Percentiles rank a stretch among this genome's conserved stretches.
Evolutionary conservation across 2,797 vertebrate genomes (phyloP).

Genomic region (Enteromius mattozi): DNA sequence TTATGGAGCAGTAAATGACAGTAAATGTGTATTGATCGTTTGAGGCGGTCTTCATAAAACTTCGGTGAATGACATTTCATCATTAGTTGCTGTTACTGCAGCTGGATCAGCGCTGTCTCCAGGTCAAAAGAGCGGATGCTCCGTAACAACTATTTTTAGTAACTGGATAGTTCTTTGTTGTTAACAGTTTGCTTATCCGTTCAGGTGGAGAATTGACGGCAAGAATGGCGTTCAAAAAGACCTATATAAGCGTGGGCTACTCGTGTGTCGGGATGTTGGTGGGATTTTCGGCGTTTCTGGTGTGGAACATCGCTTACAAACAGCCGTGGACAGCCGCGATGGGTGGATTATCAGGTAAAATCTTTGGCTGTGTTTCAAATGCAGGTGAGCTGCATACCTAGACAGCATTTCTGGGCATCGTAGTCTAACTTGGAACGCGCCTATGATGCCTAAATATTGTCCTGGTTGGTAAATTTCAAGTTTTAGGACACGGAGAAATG

Average conservation of each 20-base stretch:
- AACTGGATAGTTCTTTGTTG: conserved; percentile 8
- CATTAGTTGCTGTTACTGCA: conserved; percentile 1
- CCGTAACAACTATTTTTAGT: conserved; percentile 17
- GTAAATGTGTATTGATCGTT: background rate
- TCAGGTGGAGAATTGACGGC: background rate
- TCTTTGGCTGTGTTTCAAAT: background rate
- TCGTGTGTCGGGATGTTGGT: conserved; percentile 79
- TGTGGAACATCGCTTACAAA: conserved; percentile 85
- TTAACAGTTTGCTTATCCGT: background rate
- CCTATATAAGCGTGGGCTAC: conserved; percentile 80
- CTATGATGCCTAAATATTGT: background rate
- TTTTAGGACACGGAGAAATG: background rate
- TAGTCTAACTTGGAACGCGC: background rate
- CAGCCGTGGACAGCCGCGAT: conserved; percentile 90
- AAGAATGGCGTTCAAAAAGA: conserved; percentile 76
- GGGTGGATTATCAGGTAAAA: conserved; percentile 90
- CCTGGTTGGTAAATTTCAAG: background rate
- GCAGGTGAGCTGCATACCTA: background rate
- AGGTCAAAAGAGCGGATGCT: conserved; percentile 10
- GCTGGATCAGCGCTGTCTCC: conserved; percentile 27
- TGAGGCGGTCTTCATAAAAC: conserved; percentile 4
- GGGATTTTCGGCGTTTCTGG: conserved; percentile 85
- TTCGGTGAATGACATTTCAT: background rate
- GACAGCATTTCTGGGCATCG: background rate
- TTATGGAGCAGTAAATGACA: conserved; percentile 5